These are phyloP conservation scores for Onychostoma macrolepis DNA, from an alignment of 2,113 vertebrate genomes.

Conservation along the genomic window DNA sequence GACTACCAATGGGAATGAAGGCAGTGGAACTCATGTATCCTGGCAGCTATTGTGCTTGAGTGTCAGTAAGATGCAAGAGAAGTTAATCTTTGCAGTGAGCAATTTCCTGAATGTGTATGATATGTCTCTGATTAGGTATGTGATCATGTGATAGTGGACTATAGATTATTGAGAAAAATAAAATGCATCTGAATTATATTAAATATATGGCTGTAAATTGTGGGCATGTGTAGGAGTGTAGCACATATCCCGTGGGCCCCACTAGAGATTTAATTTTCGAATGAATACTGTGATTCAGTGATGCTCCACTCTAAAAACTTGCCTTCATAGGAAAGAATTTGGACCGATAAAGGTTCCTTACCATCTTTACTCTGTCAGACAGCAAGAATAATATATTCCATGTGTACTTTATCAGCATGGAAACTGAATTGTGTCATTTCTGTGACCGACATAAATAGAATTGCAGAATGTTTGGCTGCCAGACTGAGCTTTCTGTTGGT, in stretches of 20 bases:
- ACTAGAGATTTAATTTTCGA: neutral
- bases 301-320: neutral
- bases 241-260: neutral
- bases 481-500: too few relatives aligned
- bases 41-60: neutral
- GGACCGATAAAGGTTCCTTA: too few relatives aligned
- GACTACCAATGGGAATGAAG: conserved; percentile 9
- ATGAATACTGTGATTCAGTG: neutral
- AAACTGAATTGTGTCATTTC: neutral
- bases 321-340: too few relatives aligned
- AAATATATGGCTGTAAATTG: too few relatives aligned
- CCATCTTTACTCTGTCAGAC: too few relatives aligned
- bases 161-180: neutral
- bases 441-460: neutral
- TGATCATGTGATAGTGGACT: neutral
- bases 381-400: too few relatives aligned
- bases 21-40: neutral
- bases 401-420: too few relatives aligned
- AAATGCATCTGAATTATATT: too few relatives aligned
- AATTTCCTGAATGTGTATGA: neutral
- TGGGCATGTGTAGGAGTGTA: neutral
- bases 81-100: neutral
- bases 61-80: neutral
- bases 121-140: neutral
- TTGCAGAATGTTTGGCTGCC: too few relatives aligned